Evolutionary conservation across 2,888 invertebrate species (phyloP), one percentile per base, ranked within the genome.

Genomic region (Notodonta ziczac): DNA sequence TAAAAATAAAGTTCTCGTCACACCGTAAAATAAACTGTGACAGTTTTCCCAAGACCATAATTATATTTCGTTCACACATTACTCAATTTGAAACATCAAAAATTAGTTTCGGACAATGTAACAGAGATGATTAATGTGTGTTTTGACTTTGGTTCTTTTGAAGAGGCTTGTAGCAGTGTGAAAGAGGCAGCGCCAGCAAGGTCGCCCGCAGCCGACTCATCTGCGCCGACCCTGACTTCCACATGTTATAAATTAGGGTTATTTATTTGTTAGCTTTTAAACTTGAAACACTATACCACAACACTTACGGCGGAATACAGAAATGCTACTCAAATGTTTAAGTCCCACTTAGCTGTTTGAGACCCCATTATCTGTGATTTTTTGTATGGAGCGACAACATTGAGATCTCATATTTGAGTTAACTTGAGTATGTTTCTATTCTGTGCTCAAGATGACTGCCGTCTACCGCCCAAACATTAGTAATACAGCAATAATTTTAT

Each of bases 171-270:
- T 35, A 48, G 55, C n/a, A 57, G 59, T 58, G 62, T 60, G 63
- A 60, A 67, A 60, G 59, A 58, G 40, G 40, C 51, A 24, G 4
- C 14, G 4, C 46, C 13, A 65, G 53, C 64, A 65, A 72, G 71
- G 72, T 65, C 50, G 67, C 57, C 58, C 59, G 60, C 56, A 46
- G 66, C 44, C 58, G 39, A 61, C 56, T 70, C 69, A 62, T 68
- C 55, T 13, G 52, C 52, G 52, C 32, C 16, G 52, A 52, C 52
- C 52, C 32, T 52, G 52, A 52, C 24, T 32, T 5, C 12, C 13
- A 51, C 51, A 24, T 32, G 52, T 52, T 52, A 32, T 52, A 13
- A 46, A 46, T 46, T 50, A 50, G 50, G 50, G 50, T 50, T 50
- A n/a, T 48, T n/a, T 48, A 46, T 46, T 46, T 46, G 13, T 46